Evolutionary conservation across 2,888 invertebrate species (phyloP).

Genomic region (Macrostomum cliftonense): DNA sequence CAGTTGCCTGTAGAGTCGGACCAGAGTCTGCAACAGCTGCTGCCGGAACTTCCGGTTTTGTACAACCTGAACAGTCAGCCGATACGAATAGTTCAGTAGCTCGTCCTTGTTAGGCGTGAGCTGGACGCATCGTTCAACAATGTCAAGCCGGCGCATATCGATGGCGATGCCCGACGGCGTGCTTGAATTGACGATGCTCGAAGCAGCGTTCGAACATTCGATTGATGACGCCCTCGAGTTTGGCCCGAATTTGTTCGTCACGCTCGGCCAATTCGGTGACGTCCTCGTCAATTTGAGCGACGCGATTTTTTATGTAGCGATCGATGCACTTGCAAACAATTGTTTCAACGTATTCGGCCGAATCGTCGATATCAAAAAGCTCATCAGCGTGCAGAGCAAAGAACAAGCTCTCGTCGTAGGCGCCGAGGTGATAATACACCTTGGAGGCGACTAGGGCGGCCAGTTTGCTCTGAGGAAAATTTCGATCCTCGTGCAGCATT

Average conservation of each 20-base stretch:
- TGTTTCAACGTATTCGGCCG: conserved; percentile 86
- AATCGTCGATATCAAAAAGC: conserved; percentile 76
- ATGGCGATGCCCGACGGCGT: conserved; percentile 85
- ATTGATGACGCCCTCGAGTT: conserved; percentile 74
- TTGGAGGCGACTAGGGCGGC: conserved; percentile 94
- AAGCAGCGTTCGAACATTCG: conserved; percentile 89
- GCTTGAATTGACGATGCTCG: conserved; percentile 77
- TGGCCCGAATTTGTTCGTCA: conserved; percentile 6
- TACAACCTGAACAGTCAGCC: conserved; percentile 5
- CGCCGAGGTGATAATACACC: conserved; percentile 79
- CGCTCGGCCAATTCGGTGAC: conserved; percentile 37
- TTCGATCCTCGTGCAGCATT: conserved; percentile 76
- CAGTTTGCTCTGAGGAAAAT: conserved; percentile 64
- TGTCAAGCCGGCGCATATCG: conserved; percentile 85
- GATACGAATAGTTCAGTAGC: conserved; percentile 8
- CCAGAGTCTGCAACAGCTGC: conserved; percentile 5
- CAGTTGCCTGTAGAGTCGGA: conserved; percentile 7
- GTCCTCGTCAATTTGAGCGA: too few species aligned
- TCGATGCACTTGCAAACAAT: conserved; percentile 77
- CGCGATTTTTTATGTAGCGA: conserved; percentile 57
- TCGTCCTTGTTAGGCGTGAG: conserved; percentile 45
- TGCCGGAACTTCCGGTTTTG: conserved; percentile 7
- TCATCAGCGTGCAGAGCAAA: conserved; percentile 87
- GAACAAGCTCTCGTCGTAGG: conserved; percentile 86
- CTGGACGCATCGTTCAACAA: conserved; percentile 74